Conservation (phyloP, 2,113 vertebrate species). For the Tonatia bakeri region DNA sequence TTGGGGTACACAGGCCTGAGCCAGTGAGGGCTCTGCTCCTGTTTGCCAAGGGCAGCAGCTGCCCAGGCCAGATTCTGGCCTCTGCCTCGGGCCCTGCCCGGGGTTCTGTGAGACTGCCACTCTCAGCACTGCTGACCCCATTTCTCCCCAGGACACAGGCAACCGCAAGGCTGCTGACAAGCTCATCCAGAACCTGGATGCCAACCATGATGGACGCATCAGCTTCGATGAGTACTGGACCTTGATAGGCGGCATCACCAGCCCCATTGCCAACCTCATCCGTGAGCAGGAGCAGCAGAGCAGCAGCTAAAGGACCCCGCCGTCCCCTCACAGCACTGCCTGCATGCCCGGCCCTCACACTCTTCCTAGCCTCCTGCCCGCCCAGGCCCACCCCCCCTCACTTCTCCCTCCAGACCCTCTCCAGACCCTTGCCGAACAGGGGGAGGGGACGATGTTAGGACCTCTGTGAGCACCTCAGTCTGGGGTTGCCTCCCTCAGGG, state of each 20-base stretch:
- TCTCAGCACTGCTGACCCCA: background rate
- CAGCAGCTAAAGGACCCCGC: background rate
- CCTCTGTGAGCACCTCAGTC: background rate
- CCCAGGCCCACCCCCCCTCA: background rate
- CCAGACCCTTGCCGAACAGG: background rate
- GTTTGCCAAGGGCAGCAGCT: background rate
- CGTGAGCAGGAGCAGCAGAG: constrained; percentile 81
- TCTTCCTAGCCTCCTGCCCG: background rate
- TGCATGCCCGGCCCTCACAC: accelerated
- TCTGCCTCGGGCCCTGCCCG: background rate
- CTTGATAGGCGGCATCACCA: constrained; percentile 84
- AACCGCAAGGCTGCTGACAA: constrained; percentile 82
- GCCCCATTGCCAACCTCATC: constrained; percentile 82
- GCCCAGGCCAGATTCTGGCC: background rate
- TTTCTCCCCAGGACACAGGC: constrained; percentile 79
- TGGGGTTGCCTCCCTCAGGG: background rate
- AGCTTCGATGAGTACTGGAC: constrained; percentile 87
- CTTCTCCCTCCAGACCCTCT: background rate
- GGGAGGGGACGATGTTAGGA: background rate
- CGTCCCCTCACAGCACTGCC: accelerated
- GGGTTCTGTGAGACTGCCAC: background rate
- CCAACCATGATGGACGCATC: constrained; percentile 83
- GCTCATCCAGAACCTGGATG: constrained; percentile 83
- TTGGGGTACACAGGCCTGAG: background rate
- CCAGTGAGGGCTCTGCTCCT: background rate